A percentile compares a stretch with the other conserved stretches of the same genome.
phyloP scores from a whole-genome alignment of 1,140 invertebrate species.

The Bombus confusus region DNA sequence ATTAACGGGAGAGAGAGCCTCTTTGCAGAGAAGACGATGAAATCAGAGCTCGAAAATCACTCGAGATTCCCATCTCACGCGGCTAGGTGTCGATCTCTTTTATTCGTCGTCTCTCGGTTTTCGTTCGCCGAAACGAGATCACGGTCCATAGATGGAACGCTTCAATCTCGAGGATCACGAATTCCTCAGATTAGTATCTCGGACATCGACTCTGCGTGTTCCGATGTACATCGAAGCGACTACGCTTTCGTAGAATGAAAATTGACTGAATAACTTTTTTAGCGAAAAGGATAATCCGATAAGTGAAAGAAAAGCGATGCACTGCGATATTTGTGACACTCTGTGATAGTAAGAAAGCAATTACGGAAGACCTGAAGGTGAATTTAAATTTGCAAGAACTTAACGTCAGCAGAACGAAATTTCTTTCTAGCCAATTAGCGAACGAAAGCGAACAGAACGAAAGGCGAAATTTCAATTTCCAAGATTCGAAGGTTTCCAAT shows the following conservation, averaged over 20 bases:
- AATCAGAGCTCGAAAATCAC: slow-evolving; percentile 65
- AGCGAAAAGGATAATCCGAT: not conserved
- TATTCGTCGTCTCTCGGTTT: slow-evolving; percentile 7
- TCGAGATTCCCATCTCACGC: slow-evolving; percentile 56
- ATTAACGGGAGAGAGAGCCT: slow-evolving; percentile 60
- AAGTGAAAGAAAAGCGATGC: no score
- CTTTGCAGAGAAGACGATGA: slow-evolving; percentile 56
- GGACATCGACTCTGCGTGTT: not conserved
- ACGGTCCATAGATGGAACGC: not conserved
- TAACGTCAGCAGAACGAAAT: no score
- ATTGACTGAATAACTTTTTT: not conserved
- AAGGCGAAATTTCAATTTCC: no score
- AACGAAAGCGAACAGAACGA: no score
- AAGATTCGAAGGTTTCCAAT: no score
- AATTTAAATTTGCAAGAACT: not conserved
- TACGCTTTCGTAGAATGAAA: not conserved
- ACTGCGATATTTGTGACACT: no score
- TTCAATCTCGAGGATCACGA: not conserved
- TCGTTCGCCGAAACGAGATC: slow-evolving; percentile 19
- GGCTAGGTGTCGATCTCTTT: slow-evolving; percentile 44
- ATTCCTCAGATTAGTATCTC: slow-evolving; percentile 25
- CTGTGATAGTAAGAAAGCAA: no score
- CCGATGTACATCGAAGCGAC: not conserved
- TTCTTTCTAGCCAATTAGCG: no score
- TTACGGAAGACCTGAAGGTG: no score